Evolutionary conservation across 2,797 vertebrate species (phyloP), one percentile per base, ranked within the genome.

Genomic region (Myotis pilosus): DNA sequence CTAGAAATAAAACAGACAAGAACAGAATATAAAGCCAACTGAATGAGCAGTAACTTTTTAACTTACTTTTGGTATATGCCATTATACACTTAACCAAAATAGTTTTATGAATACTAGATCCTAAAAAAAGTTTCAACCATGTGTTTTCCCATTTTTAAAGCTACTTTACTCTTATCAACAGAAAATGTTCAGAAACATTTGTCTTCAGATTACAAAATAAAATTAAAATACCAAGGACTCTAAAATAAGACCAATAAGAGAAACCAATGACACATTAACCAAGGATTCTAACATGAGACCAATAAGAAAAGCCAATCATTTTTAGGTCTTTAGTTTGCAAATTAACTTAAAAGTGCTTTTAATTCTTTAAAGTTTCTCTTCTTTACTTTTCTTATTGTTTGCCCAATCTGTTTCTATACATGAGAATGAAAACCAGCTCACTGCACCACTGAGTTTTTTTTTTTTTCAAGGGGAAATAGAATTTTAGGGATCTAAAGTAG

Each of bases 1-100:
- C 99, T 99, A 97, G 5, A 92, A 96, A 92, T 76, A 92, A 55
- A 96, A 96, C 8, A 79, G 57, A 38, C 38, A 74, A 80, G 80
- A 93, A 60, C 10, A 75, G 49, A 81, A 87, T 25, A 57, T 85
- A 68, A 90, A 36, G 41, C 12, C 41, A 88, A 91, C 1, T 47
- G n/a, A 96, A 80, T 51, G n/a, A 94, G 16, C 64, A 89, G 44
- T 75, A 94, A 80, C 17, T 87, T 74, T 91, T 82, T 66, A 25
- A 92, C 20, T 68, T 88, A 86, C 44, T 90, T 96, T 95, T 89
- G 75, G 17, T 68, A 90, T 68, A 69, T 30, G 10, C 25, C 30
- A 89, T 75, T 82, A 82, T 74, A 64, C 23, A 86, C 13, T 78
- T 83, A 69, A n/a, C 12, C 49, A 72, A 80, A 71, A 55, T 7